Conservation (phyloP, 2,113 vertebrate genomes). For the Burhinus bistriatus region DNA sequence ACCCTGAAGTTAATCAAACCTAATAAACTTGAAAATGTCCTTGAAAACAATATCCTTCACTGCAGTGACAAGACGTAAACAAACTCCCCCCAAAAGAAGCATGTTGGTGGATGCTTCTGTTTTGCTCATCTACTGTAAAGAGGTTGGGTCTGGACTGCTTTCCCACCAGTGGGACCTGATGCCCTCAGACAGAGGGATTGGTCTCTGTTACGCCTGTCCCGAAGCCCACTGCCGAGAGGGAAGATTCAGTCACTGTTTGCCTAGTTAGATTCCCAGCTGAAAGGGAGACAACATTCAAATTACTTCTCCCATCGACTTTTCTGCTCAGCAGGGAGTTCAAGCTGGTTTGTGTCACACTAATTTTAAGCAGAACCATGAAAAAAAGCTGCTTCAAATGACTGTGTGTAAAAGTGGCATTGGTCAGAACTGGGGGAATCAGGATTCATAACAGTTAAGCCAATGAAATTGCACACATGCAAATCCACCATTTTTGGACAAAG, state of each 20-base stretch:
- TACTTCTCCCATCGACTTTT: background rate
- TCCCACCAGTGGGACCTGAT: background rate
- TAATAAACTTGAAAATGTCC: background rate
- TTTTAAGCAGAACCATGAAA: background rate
- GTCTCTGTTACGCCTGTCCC: background rate
- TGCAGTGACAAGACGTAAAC: background rate
- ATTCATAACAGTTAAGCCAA: background rate
- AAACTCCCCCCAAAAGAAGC: background rate
- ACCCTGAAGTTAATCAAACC: background rate
- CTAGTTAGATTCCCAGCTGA: background rate
- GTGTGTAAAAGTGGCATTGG: background rate
- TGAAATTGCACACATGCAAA: background rate
- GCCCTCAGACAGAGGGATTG: background rate
- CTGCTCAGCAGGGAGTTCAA: background rate
- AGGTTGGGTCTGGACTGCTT: background rate
- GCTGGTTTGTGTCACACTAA: background rate
- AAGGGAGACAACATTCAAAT: background rate
- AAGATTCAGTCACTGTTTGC: background rate
- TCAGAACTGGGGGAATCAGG: background rate
- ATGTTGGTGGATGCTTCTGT: background rate
- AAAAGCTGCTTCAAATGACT: background rate
- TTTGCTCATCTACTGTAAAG: background rate
- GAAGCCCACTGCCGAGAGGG: background rate
- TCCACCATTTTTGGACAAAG: background rate
- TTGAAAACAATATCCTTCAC: background rate